These are phyloP conservation scores for Venustoraphidia nigricollis DNA, from an alignment of 2,888 invertebrate species.

Conservation along the genomic window DNA sequence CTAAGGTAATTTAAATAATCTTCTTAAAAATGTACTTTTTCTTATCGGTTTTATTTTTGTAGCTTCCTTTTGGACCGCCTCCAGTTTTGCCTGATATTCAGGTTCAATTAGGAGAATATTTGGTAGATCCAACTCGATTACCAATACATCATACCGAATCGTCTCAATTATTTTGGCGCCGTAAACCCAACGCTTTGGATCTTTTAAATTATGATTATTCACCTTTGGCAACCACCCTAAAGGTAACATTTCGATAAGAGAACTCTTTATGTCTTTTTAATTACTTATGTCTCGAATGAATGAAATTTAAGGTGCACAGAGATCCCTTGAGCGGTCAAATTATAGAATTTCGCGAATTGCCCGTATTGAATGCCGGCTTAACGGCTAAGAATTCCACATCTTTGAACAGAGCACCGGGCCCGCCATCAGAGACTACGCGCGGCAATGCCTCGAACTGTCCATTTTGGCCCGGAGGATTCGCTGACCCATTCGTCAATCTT, in stretches of 20 bases:
- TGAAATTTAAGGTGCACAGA: conserved; percentile 40
- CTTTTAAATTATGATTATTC: conserved; percentile 33
- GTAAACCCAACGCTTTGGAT: conserved; percentile 35
- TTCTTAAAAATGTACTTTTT: neutral
- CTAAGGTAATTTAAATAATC: no score
- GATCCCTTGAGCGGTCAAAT: conserved; percentile 65
- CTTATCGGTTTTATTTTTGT: neutral
- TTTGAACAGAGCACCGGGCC: conserved; percentile 60
- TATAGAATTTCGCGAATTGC: conserved; percentile 47
- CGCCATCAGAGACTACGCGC: conserved; percentile 49
- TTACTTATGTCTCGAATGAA: neutral
- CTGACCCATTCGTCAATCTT: conserved; percentile 31
- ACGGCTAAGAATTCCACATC: conserved; percentile 63
- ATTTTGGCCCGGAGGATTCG: conserved; percentile 77
- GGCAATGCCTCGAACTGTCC: conserved; percentile 71
- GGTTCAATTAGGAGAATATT: conserved; percentile 46
- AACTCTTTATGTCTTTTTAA: conserved; percentile 1
- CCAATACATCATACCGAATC: conserved; percentile 57
- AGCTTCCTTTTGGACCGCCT: conserved; percentile 23
- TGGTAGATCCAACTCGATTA: conserved; percentile 49
- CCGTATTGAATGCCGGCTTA: conserved; percentile 39
- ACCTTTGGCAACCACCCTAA: conserved; percentile 33
- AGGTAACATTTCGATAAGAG: conserved; percentile 21
- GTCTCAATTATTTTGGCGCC: conserved; percentile 49
- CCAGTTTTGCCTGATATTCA: conserved; percentile 49